Evolutionary conservation across 2,888 invertebrate species (phyloP).

Genomic region (Ophonus ardosiacus): DNA sequence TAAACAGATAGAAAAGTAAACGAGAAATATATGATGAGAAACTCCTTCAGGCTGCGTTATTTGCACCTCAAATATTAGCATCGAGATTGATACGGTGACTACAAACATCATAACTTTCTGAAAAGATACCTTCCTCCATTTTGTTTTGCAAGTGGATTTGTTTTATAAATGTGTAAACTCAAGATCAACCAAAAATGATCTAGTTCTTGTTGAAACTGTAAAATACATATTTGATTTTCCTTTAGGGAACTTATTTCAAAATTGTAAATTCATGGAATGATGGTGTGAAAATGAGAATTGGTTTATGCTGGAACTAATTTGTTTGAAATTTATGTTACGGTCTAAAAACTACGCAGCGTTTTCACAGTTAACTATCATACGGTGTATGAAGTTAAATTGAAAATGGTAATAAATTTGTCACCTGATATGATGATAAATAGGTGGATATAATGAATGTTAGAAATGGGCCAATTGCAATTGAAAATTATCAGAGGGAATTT

Average conservation of each 20-base stretch:
- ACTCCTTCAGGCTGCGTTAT: conserved; percentile 15
- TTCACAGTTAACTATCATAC: conserved; percentile 13
- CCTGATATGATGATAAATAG: neutral
- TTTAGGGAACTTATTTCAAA: neutral
- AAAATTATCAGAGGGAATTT: neutral
- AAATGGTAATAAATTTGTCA: conserved; percentile 18
- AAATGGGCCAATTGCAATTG: neutral
- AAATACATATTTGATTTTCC: conserved; percentile 32
- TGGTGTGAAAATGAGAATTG: conserved; percentile 8
- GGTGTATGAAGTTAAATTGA: neutral
- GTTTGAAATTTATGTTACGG: conserved; percentile 16
- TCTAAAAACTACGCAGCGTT: conserved; percentile 18
- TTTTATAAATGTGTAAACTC: neutral
- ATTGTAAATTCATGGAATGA: conserved; percentile 1
- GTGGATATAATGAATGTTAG: neutral
- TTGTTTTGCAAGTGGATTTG: neutral
- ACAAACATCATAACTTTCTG: conserved; percentile 29
- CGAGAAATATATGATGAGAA: conserved; percentile 21
- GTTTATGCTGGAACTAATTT: conserved; percentile 25
- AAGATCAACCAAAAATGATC: neutral
- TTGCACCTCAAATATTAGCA: conserved; percentile 29
- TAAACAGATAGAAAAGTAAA: conserved; percentile 42
- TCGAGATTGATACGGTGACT: conserved; percentile 27
- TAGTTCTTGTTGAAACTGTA: neutral
- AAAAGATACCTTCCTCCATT: neutral